These are phyloP conservation scores for Caenorhabditis sulstoni DNA, from an alignment of 2,888 invertebrate species.

Conservation along the genomic window DNA sequence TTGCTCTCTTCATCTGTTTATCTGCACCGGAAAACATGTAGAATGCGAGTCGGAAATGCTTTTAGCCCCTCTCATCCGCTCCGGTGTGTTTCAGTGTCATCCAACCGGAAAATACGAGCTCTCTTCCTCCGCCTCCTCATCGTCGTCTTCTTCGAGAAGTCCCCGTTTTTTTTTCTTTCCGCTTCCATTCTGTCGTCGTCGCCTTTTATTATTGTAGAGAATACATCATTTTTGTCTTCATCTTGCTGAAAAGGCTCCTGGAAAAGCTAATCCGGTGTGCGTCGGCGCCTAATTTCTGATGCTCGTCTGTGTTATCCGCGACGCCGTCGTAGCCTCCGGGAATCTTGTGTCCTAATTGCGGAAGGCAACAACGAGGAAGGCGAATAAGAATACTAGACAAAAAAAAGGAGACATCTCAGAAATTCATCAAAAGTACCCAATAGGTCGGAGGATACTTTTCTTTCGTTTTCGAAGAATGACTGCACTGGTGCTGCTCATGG, in stretches of 20 bases:
- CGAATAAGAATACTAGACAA: background rate
- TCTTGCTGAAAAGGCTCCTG: background rate
- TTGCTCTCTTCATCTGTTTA: no score
- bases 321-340: conserved; percentile 5
- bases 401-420: background rate
- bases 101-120: conserved; percentile 48
- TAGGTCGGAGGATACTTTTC: background rate
- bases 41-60: conserved; percentile 10
- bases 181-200: no score
- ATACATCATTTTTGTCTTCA: no score
- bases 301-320: conserved; percentile 5
- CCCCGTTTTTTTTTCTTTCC: background rate
- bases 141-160: no score
- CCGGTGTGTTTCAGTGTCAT: conserved; percentile 48
- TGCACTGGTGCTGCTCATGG: no score
- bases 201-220: no score
- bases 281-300: conserved; percentile 26
- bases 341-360: conserved; percentile 3
- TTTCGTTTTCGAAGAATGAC: background rate
- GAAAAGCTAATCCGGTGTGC: conserved; percentile 1
- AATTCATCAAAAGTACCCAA: conserved; percentile 46
- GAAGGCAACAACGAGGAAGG: background rate
- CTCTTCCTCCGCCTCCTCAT: background rate
- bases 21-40: background rate
- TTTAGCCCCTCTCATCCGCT: conserved; percentile 10